Evolutionary conservation across 1,140 invertebrate species (phyloP), one percentile per base, ranked within the genome.

Genomic region (Tetraneura akinire): DNA sequence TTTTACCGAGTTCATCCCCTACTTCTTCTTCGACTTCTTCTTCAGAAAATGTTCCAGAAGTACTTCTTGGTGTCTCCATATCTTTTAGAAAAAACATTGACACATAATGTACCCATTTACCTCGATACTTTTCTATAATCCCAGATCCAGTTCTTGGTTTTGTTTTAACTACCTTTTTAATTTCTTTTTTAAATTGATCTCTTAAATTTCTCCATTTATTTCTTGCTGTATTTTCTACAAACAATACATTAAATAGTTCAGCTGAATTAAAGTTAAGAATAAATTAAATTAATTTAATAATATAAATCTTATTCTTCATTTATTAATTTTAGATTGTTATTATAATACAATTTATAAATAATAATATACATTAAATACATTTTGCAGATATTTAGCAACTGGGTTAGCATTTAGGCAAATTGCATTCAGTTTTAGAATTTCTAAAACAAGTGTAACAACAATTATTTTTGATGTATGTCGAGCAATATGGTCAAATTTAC

Each of bases 401-500:
- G 55, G 55, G 16, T 26, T 60, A 14, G 57, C 57, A 6, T 29
- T 60, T 13, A 60, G 57, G 29, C 57, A 26, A 60, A 60, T 60
- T 60, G 57, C 57, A 5, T 26, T 60, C 13, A 60, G 13, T 29
- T 29, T 60, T 6, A 29, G 57, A 60, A 23, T 60, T 4, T 60
- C 57, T 26, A 60, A 60, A 60, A 60, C 57, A 3, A 29, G 23
- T 29, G 57, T 60, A 26, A 29, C 11, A 26, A 4, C 4, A 26
- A 60, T 60, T 60, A 23, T 60, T 60, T 14, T 60, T 60, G 57
- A 60, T 26, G 57, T 60, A 26, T 60, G 57, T 60, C 57, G 29
- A 14, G 57, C 57, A 60, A 60, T 60, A 26, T 78, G 74, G 74
- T 9, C 14, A 18, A 78, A 18, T n/a, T 29, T 78, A 16, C 26